Conservation (phyloP, 2,113 vertebrate species). For the Turnix velox region DNA sequence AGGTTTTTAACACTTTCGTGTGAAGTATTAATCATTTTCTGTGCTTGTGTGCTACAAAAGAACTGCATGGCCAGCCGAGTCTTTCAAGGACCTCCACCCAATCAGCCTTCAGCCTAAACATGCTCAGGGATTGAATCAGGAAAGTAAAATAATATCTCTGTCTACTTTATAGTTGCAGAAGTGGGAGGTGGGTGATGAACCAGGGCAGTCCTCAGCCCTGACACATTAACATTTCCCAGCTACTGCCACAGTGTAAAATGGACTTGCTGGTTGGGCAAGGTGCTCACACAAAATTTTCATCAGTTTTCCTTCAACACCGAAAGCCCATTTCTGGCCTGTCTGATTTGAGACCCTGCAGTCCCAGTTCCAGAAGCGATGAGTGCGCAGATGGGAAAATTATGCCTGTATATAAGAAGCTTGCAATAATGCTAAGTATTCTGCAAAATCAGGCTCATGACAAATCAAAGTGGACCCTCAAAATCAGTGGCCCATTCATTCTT, state of each 20-base stretch:
- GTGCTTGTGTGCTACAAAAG: not conserved
- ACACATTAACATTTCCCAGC: not conserved
- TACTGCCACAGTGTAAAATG: not conserved
- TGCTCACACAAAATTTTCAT: not conserved
- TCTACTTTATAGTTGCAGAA: not conserved
- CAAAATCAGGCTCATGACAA: slow-evolving; percentile 47
- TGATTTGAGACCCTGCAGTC: not conserved
- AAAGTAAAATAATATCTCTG: not conserved
- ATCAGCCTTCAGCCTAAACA: not conserved
- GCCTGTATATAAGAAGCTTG: slow-evolving; percentile 38
- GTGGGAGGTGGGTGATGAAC: not conserved
- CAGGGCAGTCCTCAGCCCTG: not conserved
- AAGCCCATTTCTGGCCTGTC: not conserved
- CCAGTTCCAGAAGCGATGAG: not conserved
- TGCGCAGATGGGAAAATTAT: slow-evolving; percentile 46
- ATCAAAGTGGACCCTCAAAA: slow-evolving; percentile 55
- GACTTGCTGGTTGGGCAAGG: not conserved
- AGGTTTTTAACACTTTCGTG: not conserved
- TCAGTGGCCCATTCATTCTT: slow-evolving; percentile 58
- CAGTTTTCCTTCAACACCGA: not conserved
- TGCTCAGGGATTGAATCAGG: not conserved
- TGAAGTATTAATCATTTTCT: not conserved
- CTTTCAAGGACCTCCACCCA: not conserved
- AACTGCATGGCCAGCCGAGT: not conserved
- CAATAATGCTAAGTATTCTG: slow-evolving; percentile 1